phyloP scores from a whole-genome alignment of 2,888 invertebrate species.

The Eupithecia tripunctaria region DNA sequence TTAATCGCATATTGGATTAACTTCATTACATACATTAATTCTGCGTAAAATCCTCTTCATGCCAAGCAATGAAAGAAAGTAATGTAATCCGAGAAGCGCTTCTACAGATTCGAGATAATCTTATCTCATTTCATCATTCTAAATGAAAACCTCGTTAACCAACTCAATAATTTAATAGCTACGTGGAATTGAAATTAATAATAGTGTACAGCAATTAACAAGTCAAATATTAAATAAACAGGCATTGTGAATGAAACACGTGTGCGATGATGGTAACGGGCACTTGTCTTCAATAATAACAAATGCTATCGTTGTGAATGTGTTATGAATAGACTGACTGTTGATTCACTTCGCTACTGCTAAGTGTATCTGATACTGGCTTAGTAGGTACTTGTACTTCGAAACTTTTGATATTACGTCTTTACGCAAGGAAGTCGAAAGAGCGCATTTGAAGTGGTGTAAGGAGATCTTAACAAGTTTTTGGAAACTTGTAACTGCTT shows the following conservation, averaged over 20 bases:
- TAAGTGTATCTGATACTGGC: slow-evolving; percentile 44
- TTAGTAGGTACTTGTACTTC: slow-evolving; percentile 20
- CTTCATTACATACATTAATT: not conserved
- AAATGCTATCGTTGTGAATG: slow-evolving; percentile 44
- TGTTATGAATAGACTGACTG: slow-evolving; percentile 53
- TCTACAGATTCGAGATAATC: not conserved
- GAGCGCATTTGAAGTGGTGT: not conserved
- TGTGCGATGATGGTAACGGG: slow-evolving; percentile 49
- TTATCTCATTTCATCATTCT: slow-evolving; percentile 8
- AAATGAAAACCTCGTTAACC: slow-evolving; percentile 1
- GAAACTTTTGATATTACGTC: slow-evolving; percentile 19
- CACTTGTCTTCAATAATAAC: slow-evolving; percentile 56
- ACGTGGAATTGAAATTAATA: slow-evolving; percentile 35
- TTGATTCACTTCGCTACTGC: slow-evolving; percentile 53
- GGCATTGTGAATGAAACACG: slow-evolving; percentile 52
- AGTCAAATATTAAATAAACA: slow-evolving; percentile 63
- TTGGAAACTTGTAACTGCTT: not conserved
- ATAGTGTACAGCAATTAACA: slow-evolving; percentile 49
- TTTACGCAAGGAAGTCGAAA: not conserved
- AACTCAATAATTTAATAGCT: not conserved
- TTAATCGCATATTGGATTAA: slow-evolving; percentile 23
- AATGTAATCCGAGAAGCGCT: not conserved
- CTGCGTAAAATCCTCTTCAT: not conserved
- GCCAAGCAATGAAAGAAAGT: not conserved
- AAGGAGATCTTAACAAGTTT: not conserved